Evolutionary conservation across 2,888 invertebrate genomes (phyloP).

Genomic region (Amblyteles armatorius): DNA sequence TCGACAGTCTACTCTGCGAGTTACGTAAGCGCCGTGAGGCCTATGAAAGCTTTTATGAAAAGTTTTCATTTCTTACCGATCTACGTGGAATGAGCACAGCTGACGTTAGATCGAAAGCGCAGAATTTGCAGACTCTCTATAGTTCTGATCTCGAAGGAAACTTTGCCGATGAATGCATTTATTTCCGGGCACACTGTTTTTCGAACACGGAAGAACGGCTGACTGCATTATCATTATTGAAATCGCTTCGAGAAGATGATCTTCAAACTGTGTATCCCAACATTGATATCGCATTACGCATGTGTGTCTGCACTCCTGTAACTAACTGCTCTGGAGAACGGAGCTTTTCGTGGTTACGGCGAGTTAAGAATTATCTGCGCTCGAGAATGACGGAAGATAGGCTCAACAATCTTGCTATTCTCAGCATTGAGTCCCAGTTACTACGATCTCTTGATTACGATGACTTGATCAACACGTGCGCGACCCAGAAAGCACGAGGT

Average conservation of each 20-base stretch:
- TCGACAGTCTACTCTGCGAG: slow-evolving; percentile 20
- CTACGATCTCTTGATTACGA: slow-evolving; percentile 52
- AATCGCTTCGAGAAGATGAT: slow-evolving; percentile 32
- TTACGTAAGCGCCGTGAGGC: not conserved
- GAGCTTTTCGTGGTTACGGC: too few relatives aligned
- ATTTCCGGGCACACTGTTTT: slow-evolving; percentile 30
- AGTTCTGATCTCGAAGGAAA: slow-evolving; percentile 36
- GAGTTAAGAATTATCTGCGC: slow-evolving; percentile 46
- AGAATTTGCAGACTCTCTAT: slow-evolving; percentile 16
- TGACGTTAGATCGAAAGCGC: slow-evolving; percentile 23
- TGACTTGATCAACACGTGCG: slow-evolving; percentile 60
- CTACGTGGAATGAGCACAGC: not conserved
- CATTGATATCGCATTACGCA: too few relatives aligned
- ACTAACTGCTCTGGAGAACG: too few relatives aligned
- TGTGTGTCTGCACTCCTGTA: too few relatives aligned
- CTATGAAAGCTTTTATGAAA: slow-evolving; percentile 8
- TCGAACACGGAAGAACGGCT: not conserved
- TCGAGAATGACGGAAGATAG: slow-evolving; percentile 55
- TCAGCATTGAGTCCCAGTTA: slow-evolving; percentile 57
- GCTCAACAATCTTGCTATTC: slow-evolving; percentile 54
- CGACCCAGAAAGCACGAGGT: slow-evolving; percentile 56
- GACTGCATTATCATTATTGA: slow-evolving; percentile 26
- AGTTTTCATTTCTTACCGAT: slow-evolving; percentile 24
- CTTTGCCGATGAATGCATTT: slow-evolving; percentile 35
- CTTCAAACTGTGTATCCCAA: not conserved